Base-by-base conservation (phyloP, 2,113 vertebrate species). In the Acanthochromis polyacanthus region DNA sequence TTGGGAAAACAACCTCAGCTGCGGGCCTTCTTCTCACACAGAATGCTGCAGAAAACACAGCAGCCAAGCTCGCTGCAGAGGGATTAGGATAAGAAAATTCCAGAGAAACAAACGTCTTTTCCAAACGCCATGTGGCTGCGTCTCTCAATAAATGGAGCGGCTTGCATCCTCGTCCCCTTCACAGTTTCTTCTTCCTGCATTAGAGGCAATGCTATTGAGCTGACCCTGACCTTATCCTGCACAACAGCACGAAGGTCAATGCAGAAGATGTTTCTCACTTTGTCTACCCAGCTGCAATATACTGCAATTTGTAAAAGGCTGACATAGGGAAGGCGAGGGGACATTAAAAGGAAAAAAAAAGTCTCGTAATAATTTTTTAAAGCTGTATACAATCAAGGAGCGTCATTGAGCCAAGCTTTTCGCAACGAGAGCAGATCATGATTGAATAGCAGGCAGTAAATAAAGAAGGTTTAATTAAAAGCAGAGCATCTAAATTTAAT, bases 1-100 rank as follows among this genome's bases (percentile, higher is more conserved):
- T 90, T 80, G 82, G 82, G 87, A 87, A 89, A 88, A 82, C 82
- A 72, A 69, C 73, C 82, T 91, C 86, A 82, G 83, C 81, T 55
- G 20, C 65, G 59, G 78, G 58, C 77, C 58, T 75, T 73, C 53
- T 70, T 25, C 80, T 68, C 61, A 22, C 51, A 70, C 70, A 56
- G 66, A 84, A 77, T 19, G 50, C 16, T 56, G 65, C 56, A 80
- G 75, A 30, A 65, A 70, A 84, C n/a, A 69, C 80, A 50, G 68
- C 40, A 57, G 30, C 50, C 53, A 4, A 2, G 15, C 57, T 68
- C 53, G 2, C 69, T 38, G 40, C 69, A 56, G 0, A 1, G 80
- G 83, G 89, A 87, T 77, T 78, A 82, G 25, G 60, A 90, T 71
- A 5, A 53, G 45, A 83, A 78, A 70, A 66, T 84, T 77, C 79